These are phyloP conservation scores for Diachasma alloeum DNA, from an alignment of 1,140 invertebrate species.

Conservation along the genomic window DNA sequence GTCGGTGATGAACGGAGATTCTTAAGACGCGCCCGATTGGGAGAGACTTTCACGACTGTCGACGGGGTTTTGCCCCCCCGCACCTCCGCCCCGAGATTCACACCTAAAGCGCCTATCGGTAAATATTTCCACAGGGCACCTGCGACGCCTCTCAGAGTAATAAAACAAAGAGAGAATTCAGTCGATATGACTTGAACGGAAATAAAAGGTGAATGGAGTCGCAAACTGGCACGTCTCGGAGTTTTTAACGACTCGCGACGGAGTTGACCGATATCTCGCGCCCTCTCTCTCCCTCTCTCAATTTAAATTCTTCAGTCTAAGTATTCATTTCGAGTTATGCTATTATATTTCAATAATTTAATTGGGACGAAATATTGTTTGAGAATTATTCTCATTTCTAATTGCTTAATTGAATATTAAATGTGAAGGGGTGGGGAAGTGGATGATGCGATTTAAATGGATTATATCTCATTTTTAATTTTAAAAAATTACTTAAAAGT, in stretches of 20 bases:
- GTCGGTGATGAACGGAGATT: conserved; percentile 16
- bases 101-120: conserved; percentile 3
- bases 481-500: too few relatives aligned
- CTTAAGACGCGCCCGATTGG: conserved; percentile 1
- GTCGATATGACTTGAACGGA: background rate
- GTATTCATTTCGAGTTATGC: too few relatives aligned
- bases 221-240: background rate
- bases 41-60: background rate
- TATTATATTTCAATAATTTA: too few relatives aligned
- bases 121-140: conserved; percentile 22
- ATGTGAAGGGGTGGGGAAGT: too few relatives aligned
- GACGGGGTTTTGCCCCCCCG: background rate
- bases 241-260: background rate
- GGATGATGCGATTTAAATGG: too few relatives aligned
- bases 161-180: background rate
- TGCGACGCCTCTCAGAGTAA: background rate
- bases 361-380: too few relatives aligned
- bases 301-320: too few relatives aligned
- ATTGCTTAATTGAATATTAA: too few relatives aligned
- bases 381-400: too few relatives aligned
- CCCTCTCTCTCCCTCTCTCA: too few relatives aligned
- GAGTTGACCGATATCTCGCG: too few relatives aligned
- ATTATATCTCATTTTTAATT: too few relatives aligned
- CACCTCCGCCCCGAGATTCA: background rate
- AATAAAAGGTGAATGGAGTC: background rate